Evolutionary conservation across 2,113 vertebrate genomes (phyloP), one percentile per base, ranked within the genome.

Genomic region (Anser cygnoides): DNA sequence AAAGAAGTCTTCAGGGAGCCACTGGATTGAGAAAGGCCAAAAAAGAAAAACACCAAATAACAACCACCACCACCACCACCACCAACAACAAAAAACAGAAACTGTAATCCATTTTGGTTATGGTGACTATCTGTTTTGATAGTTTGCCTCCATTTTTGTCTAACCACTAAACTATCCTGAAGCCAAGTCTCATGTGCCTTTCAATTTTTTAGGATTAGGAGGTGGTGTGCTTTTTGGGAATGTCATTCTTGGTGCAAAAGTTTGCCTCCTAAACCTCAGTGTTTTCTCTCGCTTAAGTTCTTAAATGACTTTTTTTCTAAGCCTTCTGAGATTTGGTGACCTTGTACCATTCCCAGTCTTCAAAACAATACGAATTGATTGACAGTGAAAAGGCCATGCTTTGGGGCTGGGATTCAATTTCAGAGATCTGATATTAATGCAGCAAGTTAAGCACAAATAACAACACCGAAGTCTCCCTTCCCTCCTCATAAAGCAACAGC

Each of bases 401-500:
- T 83, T 12, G 8, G 28, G 54, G 26, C 22, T 71, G 11, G 52
- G 49, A 22, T 77, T 89, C 81, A n/a, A 23, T 84, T 91, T 89
- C 76, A 59, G 57, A 68, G 77, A 61, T 49, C 52, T 81, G 50
- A 17, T 67, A 50, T 39, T 94, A 84, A 13, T 55, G 37, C 0
- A 0, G 65, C 23, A 68, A 66, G 46, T 74, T 86, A 80, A 89
- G 55, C 39, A 61, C 61, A 82, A 76, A 43, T 23, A 82, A 29
- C 19, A 78, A 41, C 0, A 4, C 22, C 49, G 33, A 75, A 72
- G 26, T 67, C 25, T 58, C 77, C 14, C 22, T 90, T 23, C 7
- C 8, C 23, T 91, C 61, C 37, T 92, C 39, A 11, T 59, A 82
- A 83, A 88, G 58, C 75, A 92, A 61, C 58, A 90, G 54, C 92